Evolutionary conservation across 2,888 invertebrate species (phyloP).

Genomic region (Polietes domitor): DNA sequence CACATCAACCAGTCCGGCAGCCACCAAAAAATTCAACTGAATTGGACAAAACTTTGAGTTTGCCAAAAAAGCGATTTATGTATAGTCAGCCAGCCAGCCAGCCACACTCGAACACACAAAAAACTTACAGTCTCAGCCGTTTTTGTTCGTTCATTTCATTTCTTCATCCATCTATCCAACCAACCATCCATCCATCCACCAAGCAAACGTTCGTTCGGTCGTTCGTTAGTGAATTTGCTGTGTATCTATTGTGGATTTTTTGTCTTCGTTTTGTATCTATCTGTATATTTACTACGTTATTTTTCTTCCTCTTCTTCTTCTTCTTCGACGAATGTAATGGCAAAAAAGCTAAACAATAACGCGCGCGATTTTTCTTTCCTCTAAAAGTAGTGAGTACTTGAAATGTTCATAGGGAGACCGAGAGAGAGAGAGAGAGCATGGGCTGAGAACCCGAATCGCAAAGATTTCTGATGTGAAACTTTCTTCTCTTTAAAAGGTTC

Average conservation of each 20-base stretch:
- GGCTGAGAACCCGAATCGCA: slow-evolving; percentile 15
- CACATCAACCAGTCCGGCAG: slow-evolving; percentile 64
- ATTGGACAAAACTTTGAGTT: slow-evolving; percentile 65
- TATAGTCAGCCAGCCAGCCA: slow-evolving; percentile 6
- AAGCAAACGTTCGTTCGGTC: background rate
- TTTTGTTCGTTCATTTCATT: slow-evolving; percentile 39
- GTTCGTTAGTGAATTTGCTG: slow-evolving; percentile 47
- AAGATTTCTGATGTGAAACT: slow-evolving; percentile 45
- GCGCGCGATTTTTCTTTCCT: slow-evolving; percentile 65
- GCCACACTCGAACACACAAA: slow-evolving; percentile 20
- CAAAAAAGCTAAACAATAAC: slow-evolving; percentile 57
- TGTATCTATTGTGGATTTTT: slow-evolving; percentile 66
- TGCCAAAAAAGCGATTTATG: slow-evolving; percentile 65
- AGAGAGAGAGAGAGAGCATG: slow-evolving; percentile 38
- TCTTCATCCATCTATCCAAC: slow-evolving; percentile 48
- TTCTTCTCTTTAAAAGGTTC: slow-evolving; percentile 63
- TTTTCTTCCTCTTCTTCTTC: slow-evolving; percentile 31
- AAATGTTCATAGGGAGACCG: slow-evolving; percentile 41
- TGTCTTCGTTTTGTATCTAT: slow-evolving; percentile 63
- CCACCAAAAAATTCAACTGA: slow-evolving; percentile 67
- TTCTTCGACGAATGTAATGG: slow-evolving; percentile 18
- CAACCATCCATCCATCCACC: slow-evolving; percentile 42
- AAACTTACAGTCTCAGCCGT: slow-evolving; percentile 39
- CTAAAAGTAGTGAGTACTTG: slow-evolving; percentile 52
- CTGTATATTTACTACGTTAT: slow-evolving; percentile 52